These are phyloP conservation scores for Urocolius indicus DNA, from an alignment of 2,113 vertebrate genomes.

Conservation along the genomic window DNA sequence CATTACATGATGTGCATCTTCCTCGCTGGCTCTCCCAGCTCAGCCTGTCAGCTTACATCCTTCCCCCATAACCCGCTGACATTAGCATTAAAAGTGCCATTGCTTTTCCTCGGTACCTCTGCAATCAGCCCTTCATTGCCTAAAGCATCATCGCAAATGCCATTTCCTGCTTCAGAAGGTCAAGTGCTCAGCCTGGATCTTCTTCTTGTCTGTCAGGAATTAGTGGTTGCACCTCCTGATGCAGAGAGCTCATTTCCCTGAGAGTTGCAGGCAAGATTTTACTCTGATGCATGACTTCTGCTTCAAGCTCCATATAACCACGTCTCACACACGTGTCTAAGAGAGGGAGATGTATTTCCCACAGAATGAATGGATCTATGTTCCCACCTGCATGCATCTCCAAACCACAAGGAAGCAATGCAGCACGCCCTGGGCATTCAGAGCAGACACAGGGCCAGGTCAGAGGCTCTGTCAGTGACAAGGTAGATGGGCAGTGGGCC, in stretches of 20 bases:
- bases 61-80: neutral
- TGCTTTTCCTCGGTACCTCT: neutral
- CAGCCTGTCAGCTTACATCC: neutral
- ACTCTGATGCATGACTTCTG: neutral
- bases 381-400: neutral
- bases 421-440: rapidly evolving
- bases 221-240: neutral
- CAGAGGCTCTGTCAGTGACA: neutral
- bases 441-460: rapidly evolving
- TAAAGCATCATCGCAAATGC: neutral
- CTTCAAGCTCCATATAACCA: neutral
- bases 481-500: neutral
- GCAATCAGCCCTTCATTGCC: slow-evolving; percentile 18
- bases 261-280: neutral
- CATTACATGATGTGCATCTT: slow-evolving; percentile 57
- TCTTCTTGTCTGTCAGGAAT: neutral
- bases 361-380: neutral
- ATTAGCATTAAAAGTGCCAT: slow-evolving; percentile 23
- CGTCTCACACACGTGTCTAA: neutral
- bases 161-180: slow-evolving; percentile 35
- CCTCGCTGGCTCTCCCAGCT: neutral
- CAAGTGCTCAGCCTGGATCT: neutral
- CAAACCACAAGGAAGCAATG: neutral
- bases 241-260: neutral
- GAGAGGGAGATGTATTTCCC: neutral